Evolutionary conservation across 2,113 vertebrate species (phyloP).

Genomic region (Circaetus gallicus): DNA sequence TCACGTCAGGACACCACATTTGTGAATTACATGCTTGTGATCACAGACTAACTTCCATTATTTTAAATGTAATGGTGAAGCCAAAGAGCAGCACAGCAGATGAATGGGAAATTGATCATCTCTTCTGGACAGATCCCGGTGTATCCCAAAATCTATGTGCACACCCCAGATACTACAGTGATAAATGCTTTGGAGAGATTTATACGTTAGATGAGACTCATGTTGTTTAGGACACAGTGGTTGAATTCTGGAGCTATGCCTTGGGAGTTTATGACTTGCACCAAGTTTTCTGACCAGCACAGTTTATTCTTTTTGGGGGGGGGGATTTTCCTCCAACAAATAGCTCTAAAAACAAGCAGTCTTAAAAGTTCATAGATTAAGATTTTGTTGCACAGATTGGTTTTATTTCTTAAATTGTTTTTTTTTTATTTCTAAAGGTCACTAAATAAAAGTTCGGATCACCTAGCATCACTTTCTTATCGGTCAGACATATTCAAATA

Average conservation of each 20-base stretch:
- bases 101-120: background rate
- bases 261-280: background rate
- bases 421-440: background rate
- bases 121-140: background rate
- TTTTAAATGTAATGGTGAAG: background rate
- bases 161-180: background rate
- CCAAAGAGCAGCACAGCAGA: background rate
- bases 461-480: background rate
- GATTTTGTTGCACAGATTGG: background rate
- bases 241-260: background rate
- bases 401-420: background rate
- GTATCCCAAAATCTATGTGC: background rate
- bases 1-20: background rate
- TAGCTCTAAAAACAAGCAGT: background rate
- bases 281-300: background rate
- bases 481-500: background rate
- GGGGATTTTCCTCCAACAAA: background rate
- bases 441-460: background rate
- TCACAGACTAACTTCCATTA: background rate
- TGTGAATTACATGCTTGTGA: background rate
- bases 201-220: background rate
- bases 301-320: background rate
- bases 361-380: background rate
- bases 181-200: background rate
- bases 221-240: background rate